Base-by-base conservation (phyloP, 1,140 invertebrate species). In the Akabosia matsudoensis region DNA sequence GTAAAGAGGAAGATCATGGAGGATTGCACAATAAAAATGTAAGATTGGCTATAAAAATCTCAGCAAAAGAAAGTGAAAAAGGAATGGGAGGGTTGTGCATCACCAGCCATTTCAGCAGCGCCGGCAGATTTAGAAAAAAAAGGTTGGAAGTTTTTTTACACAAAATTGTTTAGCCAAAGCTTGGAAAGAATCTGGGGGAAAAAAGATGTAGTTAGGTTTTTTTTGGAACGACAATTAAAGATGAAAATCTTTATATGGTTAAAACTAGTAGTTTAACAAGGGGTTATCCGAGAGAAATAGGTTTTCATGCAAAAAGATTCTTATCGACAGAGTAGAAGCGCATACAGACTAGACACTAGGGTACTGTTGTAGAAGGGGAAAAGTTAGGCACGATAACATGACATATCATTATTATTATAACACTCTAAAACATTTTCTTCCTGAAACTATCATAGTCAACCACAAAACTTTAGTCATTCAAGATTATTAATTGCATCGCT, bases 401-500 rank as follows among this genome's bases (percentile, higher is more conserved):
- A 45, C 37, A 45, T 45, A 45, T 45, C 18, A n/a, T n/a, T n/a
- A n/a, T n/a, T n/a, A n/a, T n/a, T n/a, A n/a, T n/a, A n/a, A 45
- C 37, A 45, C 37, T 45, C 7, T 45, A 18, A 10, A n/a, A n/a
- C n/a, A n/a, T n/a, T n/a, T n/a, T n/a, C 18, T 7, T 45, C 7
- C 37, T 45, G 7, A 18, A 10, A 18, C 37, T 7, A 10, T 45
- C 37, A 45, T 45, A 10, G 37, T 45, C 37, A 7, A 45, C 37
- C 37, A 18, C 37, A 45, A 45, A 45, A 45, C 37, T 45, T 45
- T 45, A 18, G 7, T 18, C 37, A 45, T 45, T 45, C 37, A 61
- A 67, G 31, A 67, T 67, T 67, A 67, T 67, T 28, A 67, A 67
- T 67, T 67, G 61, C 61, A 67, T 67, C 61, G 61, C n/a, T n/a